Base-by-base conservation (phyloP, 2,888 invertebrate species). In the Apotomis betuletana region DNA sequence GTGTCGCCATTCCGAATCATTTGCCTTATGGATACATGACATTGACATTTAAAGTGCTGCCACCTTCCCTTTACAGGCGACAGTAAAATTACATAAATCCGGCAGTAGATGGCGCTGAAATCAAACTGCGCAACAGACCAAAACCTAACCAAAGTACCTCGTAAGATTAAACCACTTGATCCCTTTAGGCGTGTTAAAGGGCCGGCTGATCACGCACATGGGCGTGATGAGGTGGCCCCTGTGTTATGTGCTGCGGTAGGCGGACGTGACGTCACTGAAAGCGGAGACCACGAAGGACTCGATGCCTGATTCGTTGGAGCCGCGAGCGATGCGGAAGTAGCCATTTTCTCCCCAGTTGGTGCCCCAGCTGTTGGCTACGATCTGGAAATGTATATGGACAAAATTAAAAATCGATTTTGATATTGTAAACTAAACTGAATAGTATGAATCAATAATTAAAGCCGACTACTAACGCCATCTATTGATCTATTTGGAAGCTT, bases 351-450 rank as follows among this genome's bases (percentile, higher is more conserved):
- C 99, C 99, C 99, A 99, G 77, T 95, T 92, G 0, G 88, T 82
- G 8, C 99, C 99, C 99, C 99, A 99, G 49, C 98, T 98, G 91
- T 99, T 99, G 61, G 97, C 97, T 57, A 96, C 97, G 83, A 97
- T 94, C 98, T 99, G 92, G 4, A 92, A 89, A 74, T 49, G 9
- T 49, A 3, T 9, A 49, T 49, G 9, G 9, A 10, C 6, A 5
- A 41, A 41, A 41, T 41, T 41, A 41, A 6, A 5, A 2, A 27
- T 27, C 27, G 27, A 27, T 27, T 27, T 27, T 27, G 27, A 27
- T 27, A 27, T 27, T 27, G 27, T 27, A 1, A 27, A 27, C 27
- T 27, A 27, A 27, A 27, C 27, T 27, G 27, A 27, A 27, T 27
- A 27, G 27, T 27, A 27, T 27, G 27, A 27, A 27, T 27, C 27